These are phyloP conservation scores for Ornithoptera alexandrae DNA, from an alignment of 2,888 invertebrate species.

Conservation along the genomic window DNA sequence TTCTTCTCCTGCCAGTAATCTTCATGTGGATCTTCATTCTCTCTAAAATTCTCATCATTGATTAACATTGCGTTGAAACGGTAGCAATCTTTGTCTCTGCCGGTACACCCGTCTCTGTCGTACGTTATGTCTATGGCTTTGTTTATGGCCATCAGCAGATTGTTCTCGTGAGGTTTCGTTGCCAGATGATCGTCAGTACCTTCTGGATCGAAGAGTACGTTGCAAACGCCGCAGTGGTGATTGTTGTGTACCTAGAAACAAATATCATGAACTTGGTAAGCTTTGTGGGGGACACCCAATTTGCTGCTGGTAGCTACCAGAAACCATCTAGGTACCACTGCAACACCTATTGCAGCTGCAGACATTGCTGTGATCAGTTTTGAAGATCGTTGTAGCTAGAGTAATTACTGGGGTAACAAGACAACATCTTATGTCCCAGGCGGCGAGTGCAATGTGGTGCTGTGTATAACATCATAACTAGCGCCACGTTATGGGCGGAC, in stretches of 20 bases:
- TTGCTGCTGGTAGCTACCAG: no score
- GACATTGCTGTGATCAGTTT: no score
- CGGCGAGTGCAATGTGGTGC: no score
- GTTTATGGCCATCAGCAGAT: conserved; percentile 36
- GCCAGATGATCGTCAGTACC: conserved; percentile 32
- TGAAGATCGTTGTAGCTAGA: no score
- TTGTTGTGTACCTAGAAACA: conserved; percentile 37
- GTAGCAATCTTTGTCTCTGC: conserved; percentile 26
- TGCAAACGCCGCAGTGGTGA: conserved; percentile 49
- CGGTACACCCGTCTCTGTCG: conserved; percentile 22
- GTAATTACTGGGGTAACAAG: no score
- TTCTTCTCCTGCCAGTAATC: neutral
- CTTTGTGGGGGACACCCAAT: no score
- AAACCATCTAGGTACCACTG: no score
- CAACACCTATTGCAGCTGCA: no score
- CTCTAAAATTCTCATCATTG: conserved; percentile 22
- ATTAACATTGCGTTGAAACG: conserved; percentile 32
- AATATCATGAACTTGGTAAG: neutral
- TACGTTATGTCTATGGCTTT: conserved; percentile 35
- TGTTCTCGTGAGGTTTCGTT: conserved; percentile 38
- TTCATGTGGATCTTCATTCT: conserved; percentile 14
- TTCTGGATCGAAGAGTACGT: conserved; percentile 32
- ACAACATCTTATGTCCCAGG: no score
- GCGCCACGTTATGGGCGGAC: no score
- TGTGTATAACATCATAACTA: no score